Base-by-base conservation (phyloP, 2,113 vertebrate genomes). In the Camelus bactrianus region DNA sequence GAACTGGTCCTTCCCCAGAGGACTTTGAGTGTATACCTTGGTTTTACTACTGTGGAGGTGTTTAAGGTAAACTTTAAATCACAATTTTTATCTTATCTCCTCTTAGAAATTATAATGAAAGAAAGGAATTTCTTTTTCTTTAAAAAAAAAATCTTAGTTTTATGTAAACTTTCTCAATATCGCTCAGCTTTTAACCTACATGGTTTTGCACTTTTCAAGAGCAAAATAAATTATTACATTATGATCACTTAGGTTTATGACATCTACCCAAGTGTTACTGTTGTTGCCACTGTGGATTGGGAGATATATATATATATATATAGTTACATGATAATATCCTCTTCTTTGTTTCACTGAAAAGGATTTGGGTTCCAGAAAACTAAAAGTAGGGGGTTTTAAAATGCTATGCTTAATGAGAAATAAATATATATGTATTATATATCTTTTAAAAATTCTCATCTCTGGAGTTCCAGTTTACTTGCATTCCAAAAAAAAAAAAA, bases 21-120 rank as follows among this genome's bases (percentile, higher is more conserved):
- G 98, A 98, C 62, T 98, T 99, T 84, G 93, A 98, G 52, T 99
- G 99, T 73, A 97, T 98, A 60, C 98, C 99, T 75, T 99, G 98
- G 92, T 98, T 98, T 1, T 99, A 99, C 86, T 99, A 98, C 98
- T n/a, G 98, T 98, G 50, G 97, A 99, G 75, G 87, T 97, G 65
- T 38, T 91, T 72, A 99, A 99, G 99, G 99, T 99, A 97, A 96
- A 72, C 2, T 46, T 94, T 56, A 72, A 81, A 84, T 86, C n/a
- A 17, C 11, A 24, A 2, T 38, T 84, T 69, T 91, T 22, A 60
- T 62, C 2, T 3, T 46, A 26, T 54, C 56, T 89, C 30, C 26
- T 91, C 30, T 32, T 86, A 50, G 60, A 90, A 88, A 91, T 72
- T 67, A 72, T 75, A 83, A 79, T 5, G 28, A 13, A 87, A 75